A percentile compares a stretch with the other conserved stretches of the same genome.
phyloP scores from a whole-genome alignment of 2,797 vertebrate genomes.

The Luscinia luscinia region DNA sequence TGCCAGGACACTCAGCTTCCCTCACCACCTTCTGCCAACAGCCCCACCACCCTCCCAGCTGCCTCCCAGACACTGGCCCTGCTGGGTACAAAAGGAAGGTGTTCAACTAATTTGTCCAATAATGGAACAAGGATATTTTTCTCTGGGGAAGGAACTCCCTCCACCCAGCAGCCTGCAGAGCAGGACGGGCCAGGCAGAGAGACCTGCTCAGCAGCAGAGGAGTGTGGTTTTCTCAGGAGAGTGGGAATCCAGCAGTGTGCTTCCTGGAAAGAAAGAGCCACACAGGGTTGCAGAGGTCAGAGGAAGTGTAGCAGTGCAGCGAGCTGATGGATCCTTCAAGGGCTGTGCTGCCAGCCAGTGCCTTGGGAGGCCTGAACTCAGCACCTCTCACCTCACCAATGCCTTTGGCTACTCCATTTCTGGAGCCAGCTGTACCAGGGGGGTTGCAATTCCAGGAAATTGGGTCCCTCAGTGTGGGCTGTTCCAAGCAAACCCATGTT shows the following conservation, averaged over 20 bases:
- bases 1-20: neutral
- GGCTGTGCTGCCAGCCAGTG: neutral
- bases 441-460: neutral
- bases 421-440: accelerated
- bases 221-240: neutral
- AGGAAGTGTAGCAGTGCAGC: neutral
- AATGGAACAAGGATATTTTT: neutral
- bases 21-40: neutral
- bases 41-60: accelerated
- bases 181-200: neutral
- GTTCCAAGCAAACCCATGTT: accelerated
- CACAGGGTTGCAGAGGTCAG: neutral
- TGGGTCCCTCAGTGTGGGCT: neutral
- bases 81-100: neutral
- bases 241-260: neutral
- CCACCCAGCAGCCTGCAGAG: neutral
- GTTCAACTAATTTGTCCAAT: neutral
- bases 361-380: neutral
- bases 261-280: neutral
- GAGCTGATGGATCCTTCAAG: neutral
- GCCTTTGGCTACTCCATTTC: neutral
- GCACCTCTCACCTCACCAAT: accelerated
- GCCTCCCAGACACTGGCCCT: accelerated
- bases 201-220: accelerated
- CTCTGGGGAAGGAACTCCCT: neutral